A percentile compares a stretch with the other conserved stretches of the same genome.
Evolutionary conservation across 2,888 invertebrate species (phyloP).

Genomic region (Eurytoma californica): DNA sequence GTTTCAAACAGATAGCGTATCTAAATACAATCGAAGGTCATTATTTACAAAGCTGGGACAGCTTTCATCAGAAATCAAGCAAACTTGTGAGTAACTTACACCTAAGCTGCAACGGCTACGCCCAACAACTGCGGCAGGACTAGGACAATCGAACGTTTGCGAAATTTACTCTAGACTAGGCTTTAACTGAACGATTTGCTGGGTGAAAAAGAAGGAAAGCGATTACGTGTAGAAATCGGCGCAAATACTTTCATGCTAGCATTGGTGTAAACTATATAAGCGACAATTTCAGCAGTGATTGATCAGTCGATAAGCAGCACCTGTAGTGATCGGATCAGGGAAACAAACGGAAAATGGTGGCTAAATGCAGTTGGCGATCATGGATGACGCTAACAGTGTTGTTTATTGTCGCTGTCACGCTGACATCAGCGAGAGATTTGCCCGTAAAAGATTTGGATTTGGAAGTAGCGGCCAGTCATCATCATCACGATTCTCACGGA

Average conservation of each 20-base stretch:
- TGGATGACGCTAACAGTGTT: slow-evolving; percentile 62
- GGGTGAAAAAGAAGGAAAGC: slow-evolving; percentile 67
- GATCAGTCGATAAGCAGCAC: slow-evolving; percentile 65
- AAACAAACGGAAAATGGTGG: slow-evolving; percentile 57
- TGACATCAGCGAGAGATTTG: slow-evolving; percentile 62
- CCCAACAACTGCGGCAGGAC: no score
- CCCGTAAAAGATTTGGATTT: slow-evolving; percentile 62
- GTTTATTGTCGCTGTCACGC: slow-evolving; percentile 61
- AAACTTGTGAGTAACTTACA: not conserved
- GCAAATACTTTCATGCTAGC: slow-evolving; percentile 51
- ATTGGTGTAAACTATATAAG: slow-evolving; percentile 68
- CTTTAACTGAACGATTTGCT: slow-evolving; percentile 22
- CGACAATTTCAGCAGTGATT: slow-evolving; percentile 61
- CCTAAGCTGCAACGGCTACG: no score
- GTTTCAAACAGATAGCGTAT: slow-evolving; percentile 13
- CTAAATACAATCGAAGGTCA: slow-evolving; percentile 36
- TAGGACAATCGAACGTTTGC: slow-evolving; percentile 18
- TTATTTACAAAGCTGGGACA: not conserved
- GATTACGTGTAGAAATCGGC: slow-evolving; percentile 67
- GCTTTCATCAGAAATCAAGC: slow-evolving; percentile 36
- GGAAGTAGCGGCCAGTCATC: slow-evolving; percentile 64
- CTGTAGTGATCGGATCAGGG: slow-evolving; percentile 55
- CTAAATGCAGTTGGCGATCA: slow-evolving; percentile 51
- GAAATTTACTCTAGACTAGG: slow-evolving; percentile 30
- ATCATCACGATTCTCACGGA: slow-evolving; percentile 64